phyloP scores from a whole-genome alignment of 2,113 vertebrate genomes.

The Larimichthys polyactis region DNA sequence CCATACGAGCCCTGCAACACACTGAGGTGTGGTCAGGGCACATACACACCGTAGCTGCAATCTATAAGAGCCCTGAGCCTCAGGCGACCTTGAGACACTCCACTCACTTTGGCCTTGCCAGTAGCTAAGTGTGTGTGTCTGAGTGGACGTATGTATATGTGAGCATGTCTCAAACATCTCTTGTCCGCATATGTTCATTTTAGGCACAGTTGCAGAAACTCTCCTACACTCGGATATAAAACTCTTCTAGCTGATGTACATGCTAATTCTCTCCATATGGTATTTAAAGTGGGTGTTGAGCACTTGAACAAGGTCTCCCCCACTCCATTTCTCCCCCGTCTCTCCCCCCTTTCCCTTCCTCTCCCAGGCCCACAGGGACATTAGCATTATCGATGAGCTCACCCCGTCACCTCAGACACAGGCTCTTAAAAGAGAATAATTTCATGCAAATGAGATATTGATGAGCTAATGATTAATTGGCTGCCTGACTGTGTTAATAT shows the following conservation, averaged over 20 bases:
- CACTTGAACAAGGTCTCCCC: constrained; percentile 70
- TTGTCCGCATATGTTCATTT: constrained; percentile 34
- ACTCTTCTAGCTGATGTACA: constrained; percentile 35
- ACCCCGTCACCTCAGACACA: constrained; percentile 97
- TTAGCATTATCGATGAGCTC: constrained; percentile 99
- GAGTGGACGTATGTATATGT: constrained; percentile 19
- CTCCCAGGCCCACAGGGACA: constrained; percentile 87
- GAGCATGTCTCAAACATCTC: constrained; percentile 14
- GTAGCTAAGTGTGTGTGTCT: constrained; percentile 45
- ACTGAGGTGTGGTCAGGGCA: constrained; percentile 71
- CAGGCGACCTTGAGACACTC: constrained; percentile 79
- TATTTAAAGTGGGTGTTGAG: constrained; percentile 68
- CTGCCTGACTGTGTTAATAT: constrained; percentile 97
- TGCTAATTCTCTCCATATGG: constrained; percentile 60
- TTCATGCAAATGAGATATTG: constrained; percentile 99
- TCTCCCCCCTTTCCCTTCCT: constrained; percentile 70
- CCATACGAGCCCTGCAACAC: constrained; percentile 69
- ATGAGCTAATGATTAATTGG: constrained; percentile 99
- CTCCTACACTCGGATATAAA: constrained; percentile 43
- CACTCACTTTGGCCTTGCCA: constrained; percentile 70
- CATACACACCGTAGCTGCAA: constrained; percentile 67
- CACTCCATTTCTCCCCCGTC: constrained; percentile 16
- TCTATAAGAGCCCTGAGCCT: constrained; percentile 82
- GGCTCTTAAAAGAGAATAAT: constrained; percentile 98
- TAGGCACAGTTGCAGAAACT: constrained; percentile 9